Evolutionary conservation across 2,888 invertebrate species (phyloP), one percentile per base, ranked within the genome.

Genomic region (Ashinkailepas kermadecensis): DNA sequence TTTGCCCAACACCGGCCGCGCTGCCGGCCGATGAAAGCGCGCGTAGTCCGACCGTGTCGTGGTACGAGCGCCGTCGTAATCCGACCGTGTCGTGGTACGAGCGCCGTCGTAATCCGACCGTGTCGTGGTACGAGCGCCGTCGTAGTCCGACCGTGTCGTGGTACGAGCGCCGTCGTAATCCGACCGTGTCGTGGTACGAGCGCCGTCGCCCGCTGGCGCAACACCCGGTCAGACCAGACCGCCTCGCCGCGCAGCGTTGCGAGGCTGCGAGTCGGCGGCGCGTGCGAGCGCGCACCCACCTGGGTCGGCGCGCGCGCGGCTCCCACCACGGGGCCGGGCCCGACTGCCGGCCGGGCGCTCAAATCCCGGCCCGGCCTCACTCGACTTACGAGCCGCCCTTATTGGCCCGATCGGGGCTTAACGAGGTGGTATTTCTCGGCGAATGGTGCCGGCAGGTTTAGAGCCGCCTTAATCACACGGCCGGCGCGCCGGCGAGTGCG

Each of bases 381-480:
- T 11, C 74, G 74, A 74, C 18, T 56, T 9, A 74, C 74, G 74
- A 74, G 74, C 15, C 74, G 21, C 21, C 56, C 74, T 70, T 54
- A 74, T 54, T 21, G 74, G 74, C 74, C 56, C 13, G 15, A 74
- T 74, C 74, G 74, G 15, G 74, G 56, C 56, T 65, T 74, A 74
- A 74, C 74, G 74, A 74, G 74, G 18, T 54, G 56, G 56, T 74
- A 74, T 74, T 74, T 74, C 74, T 9, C 56, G 54, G 74, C 74
- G 54, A 56, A 56, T 10, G 74, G 74, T 10, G 23, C 54, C 74
- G 54, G 39, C 56, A 23, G 74, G 21, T 21, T 39, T 2, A 10
- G 39, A 11, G 54, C 18, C 21, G 74, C 74, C 54, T 74, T 56
- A 54, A 74, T 74, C 74, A 74, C 39, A 23, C 15, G 39, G 70